Evolutionary conservation across 2,113 vertebrate species (phyloP).

Genomic region (Hemiscyllium ocellatum): DNA sequence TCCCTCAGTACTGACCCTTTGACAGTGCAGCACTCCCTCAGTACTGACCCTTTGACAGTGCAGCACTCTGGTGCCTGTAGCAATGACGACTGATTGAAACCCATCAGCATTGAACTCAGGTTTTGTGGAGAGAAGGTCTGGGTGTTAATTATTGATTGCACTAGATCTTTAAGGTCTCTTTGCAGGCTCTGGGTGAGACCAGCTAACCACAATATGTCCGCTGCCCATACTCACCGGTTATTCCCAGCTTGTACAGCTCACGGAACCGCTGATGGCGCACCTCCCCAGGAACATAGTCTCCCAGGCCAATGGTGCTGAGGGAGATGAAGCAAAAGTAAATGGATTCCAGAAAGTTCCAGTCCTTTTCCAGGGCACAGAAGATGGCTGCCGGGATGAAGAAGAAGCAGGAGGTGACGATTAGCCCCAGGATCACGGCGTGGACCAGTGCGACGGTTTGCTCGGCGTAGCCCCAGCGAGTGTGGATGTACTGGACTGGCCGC

Average conservation of each 20-base stretch:
- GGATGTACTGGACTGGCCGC: slow-evolving; percentile 73
- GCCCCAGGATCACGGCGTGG: slow-evolving; percentile 70
- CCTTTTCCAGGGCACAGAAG: slow-evolving; percentile 81
- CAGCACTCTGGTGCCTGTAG: neutral
- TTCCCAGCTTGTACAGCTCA: slow-evolving; percentile 88
- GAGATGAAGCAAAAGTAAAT: slow-evolving; percentile 98
- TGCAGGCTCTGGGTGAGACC: no score
- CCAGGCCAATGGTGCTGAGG: slow-evolving; percentile 89
- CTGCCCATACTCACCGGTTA: slow-evolving; percentile 53
- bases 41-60: no score
- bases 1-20: no score
- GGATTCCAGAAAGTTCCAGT: slow-evolving; percentile 96
- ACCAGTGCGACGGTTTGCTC: slow-evolving; percentile 77
- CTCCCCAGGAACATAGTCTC: slow-evolving; percentile 93
- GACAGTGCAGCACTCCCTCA: no score
- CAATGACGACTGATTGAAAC: no score
- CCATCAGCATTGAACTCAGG: no score
- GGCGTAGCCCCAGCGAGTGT: slow-evolving; percentile 80
- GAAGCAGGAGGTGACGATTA: slow-evolving; percentile 72
- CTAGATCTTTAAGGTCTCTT: no score
- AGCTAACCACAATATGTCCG: no score
- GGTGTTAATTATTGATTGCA: no score
- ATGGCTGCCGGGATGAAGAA: slow-evolving; percentile 87
- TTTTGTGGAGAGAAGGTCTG: no score
- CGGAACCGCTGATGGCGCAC: slow-evolving; percentile 81